Percentiles rank a stretch among this genome's conserved stretches.
Conservation (phyloP, 2,797 vertebrate species). For the Chaetodon trifasciatus region DNA sequence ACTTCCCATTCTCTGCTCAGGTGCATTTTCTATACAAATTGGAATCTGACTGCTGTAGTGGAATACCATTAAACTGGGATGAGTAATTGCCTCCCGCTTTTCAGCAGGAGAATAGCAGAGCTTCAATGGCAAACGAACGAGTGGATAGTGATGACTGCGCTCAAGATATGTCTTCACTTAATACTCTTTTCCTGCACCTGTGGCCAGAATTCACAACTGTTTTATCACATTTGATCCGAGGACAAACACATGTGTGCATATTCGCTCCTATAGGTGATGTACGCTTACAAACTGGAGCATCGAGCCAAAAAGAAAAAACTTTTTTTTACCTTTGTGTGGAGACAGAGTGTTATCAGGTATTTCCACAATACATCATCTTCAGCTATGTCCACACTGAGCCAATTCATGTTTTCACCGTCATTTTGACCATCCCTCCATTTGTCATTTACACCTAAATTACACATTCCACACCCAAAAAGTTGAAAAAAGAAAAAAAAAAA, state of each 20-base stretch:
- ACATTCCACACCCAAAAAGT: background rate
- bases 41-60: slow-evolving; percentile 25
- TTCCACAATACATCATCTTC: background rate
- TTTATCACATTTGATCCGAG: slow-evolving; percentile 7
- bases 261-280: background rate
- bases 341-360: background rate
- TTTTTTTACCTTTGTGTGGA: background rate
- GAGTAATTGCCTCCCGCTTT: slow-evolving; percentile 25
- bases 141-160: background rate
- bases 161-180: background rate
- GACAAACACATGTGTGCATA: background rate
- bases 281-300: background rate
- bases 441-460: background rate
- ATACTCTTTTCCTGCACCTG: background rate
- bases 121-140: background rate
- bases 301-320: background rate
- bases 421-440: background rate
- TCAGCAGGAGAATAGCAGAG: background rate
- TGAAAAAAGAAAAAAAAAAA: no score
- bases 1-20: slow-evolving; percentile 29
- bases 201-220: background rate
- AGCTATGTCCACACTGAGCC: background rate
- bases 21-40: slow-evolving; percentile 50
- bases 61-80: slow-evolving; percentile 29
- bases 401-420: background rate